Evolutionary conservation across 1,140 invertebrate species (phyloP).

Genomic region (Pseudomyrmex cubaensis): DNA sequence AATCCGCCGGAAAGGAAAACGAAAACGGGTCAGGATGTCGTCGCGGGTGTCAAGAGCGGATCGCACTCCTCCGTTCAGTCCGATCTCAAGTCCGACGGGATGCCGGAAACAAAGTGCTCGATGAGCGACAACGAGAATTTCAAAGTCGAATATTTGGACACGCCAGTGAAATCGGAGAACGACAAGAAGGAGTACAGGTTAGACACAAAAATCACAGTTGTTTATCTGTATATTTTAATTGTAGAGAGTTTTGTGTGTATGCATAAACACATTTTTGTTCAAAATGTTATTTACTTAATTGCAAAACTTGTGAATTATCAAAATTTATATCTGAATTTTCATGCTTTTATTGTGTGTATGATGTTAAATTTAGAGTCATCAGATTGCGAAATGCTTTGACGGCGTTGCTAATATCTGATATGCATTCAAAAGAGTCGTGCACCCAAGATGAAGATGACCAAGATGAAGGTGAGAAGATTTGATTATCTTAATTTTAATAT

Average conservation of each 20-base stretch:
- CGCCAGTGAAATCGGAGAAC: conserved; percentile 86
- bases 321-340: background rate
- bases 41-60: background rate
- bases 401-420: conserved; percentile 89
- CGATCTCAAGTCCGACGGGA: background rate
- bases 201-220: background rate
- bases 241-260: background rate
- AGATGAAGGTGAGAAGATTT: conserved; percentile 9
- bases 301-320: background rate
- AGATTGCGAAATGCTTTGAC: conserved; percentile 89
- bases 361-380: conserved; percentile 86
- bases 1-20: conserved; percentile 57
- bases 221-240: background rate
- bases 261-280: background rate
- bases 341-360: background rate
- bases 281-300: background rate
- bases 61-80: background rate
- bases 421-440: conserved; percentile 49
- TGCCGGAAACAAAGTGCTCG: background rate
- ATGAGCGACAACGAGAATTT: background rate
- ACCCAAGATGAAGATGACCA: conserved; percentile 52
- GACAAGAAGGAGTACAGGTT: conserved; percentile 88
- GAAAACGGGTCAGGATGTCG: conserved; percentile 55
- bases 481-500: background rate
- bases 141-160: conserved; percentile 74